phyloP scores from a whole-genome alignment of 2,888 invertebrate genomes.

The Pinctada fucata region DNA sequence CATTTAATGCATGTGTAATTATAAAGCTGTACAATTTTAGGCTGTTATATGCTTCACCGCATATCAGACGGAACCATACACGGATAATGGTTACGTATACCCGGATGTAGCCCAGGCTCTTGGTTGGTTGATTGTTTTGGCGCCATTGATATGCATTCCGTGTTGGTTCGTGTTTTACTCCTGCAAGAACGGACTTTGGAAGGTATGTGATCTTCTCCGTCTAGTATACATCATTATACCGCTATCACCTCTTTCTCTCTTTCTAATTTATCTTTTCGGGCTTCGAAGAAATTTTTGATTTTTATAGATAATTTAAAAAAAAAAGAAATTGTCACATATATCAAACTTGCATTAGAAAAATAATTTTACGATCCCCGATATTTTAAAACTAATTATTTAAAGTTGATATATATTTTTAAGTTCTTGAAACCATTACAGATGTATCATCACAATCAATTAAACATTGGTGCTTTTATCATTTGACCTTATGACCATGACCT shows the following conservation, averaged over 20 bases:
- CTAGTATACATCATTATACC: neutral
- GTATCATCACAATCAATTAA: too few relatives aligned
- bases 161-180: conserved; percentile 28
- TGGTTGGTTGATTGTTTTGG: conserved; percentile 35
- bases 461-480: too few relatives aligned
- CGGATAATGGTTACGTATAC: conserved; percentile 24
- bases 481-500: too few relatives aligned
- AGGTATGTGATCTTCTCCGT: conserved; percentile 9
- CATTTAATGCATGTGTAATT: neutral
- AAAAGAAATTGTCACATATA: neutral
- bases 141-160: conserved; percentile 30
- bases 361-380: too few relatives aligned
- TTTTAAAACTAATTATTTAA: too few relatives aligned
- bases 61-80: conserved; percentile 21
- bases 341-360: neutral
- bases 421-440: too few relatives aligned
- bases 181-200: conserved; percentile 24
- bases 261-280: too few relatives aligned
- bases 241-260: too few relatives aligned
- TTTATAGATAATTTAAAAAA: too few relatives aligned
- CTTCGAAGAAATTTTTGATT: too few relatives aligned
- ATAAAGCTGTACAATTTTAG: neutral
- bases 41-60: conserved; percentile 34
- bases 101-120: conserved; percentile 32
- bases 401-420: too few relatives aligned